These are phyloP conservation scores for Phaonia tiefii DNA, from an alignment of 2,888 invertebrate species.

Conservation along the genomic window DNA sequence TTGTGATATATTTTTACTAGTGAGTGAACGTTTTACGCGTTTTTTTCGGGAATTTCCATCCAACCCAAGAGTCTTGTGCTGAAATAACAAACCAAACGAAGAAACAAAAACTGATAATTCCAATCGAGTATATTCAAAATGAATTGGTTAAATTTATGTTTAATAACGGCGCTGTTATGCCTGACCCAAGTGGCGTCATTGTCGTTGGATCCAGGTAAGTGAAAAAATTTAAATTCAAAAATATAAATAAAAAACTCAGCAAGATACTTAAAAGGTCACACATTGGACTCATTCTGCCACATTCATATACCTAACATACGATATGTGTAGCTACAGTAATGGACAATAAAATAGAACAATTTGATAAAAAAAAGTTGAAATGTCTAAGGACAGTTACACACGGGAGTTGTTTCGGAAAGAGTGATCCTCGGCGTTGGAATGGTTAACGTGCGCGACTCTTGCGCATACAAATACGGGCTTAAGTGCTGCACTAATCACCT, in stretches of 20 bases:
- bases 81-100: slow-evolving; percentile 12
- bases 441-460: too few relatives aligned
- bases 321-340: too few relatives aligned
- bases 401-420: too few relatives aligned
- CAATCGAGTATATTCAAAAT: slow-evolving; percentile 67
- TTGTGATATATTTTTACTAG: slow-evolving; percentile 57
- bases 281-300: slow-evolving; percentile 19
- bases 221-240: neutral
- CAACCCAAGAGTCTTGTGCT: slow-evolving; percentile 31
- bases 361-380: too few relatives aligned
- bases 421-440: too few relatives aligned
- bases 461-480: too few relatives aligned
- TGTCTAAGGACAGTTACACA: too few relatives aligned
- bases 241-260: slow-evolving; percentile 35
- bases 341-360: too few relatives aligned
- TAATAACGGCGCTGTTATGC: slow-evolving; percentile 72
- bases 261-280: slow-evolving; percentile 38
- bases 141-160: slow-evolving; percentile 76
- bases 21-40: slow-evolving; percentile 47
- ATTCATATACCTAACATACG: neutral
- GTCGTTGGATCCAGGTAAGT: slow-evolving; percentile 80
- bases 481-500: too few relatives aligned
- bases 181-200: slow-evolving; percentile 77
- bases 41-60: slow-evolving; percentile 35
- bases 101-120: slow-evolving; percentile 50